Conservation (phyloP, 2,888 invertebrate species). For the Ochropleura plecta region DNA sequence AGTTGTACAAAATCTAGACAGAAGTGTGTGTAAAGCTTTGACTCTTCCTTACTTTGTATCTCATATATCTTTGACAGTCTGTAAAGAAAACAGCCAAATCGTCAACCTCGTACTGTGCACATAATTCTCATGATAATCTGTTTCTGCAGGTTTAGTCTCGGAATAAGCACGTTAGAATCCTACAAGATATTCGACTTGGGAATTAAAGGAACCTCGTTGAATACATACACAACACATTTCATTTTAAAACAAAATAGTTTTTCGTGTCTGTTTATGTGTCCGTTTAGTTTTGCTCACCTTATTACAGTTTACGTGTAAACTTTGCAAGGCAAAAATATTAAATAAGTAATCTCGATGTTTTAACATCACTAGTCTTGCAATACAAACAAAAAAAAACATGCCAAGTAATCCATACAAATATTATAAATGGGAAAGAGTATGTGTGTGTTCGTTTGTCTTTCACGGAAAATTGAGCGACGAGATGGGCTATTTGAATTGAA, state of each 20-base stretch:
- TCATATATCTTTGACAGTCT: neutral
- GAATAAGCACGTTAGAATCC: slow-evolving; percentile 3
- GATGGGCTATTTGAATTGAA: no score
- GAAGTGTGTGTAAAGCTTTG: no score
- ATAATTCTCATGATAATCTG: neutral
- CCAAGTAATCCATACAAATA: neutral
- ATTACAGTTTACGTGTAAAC: no score
- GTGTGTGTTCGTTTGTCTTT: no score
- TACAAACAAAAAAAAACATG: neutral
- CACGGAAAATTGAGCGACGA: no score
- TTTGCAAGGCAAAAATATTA: no score
- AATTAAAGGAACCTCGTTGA: neutral
- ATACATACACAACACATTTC: no score
- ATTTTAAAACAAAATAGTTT: neutral
- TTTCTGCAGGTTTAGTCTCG: neutral
- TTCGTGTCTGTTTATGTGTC: neutral
- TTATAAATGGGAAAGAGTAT: no score
- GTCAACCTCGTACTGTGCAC: neutral
- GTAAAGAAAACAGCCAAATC: neutral
- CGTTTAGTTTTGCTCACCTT: no score
- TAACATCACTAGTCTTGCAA: neutral
- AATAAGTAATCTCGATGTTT: no score
- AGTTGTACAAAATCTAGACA: no score
- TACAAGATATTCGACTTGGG: neutral
- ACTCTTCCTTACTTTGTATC: no score